These are phyloP conservation scores for Aplysina aerophoba DNA, from an alignment of 37 sponge, comb jelly and placozoan genomes.

Conservation along the genomic window DNA sequence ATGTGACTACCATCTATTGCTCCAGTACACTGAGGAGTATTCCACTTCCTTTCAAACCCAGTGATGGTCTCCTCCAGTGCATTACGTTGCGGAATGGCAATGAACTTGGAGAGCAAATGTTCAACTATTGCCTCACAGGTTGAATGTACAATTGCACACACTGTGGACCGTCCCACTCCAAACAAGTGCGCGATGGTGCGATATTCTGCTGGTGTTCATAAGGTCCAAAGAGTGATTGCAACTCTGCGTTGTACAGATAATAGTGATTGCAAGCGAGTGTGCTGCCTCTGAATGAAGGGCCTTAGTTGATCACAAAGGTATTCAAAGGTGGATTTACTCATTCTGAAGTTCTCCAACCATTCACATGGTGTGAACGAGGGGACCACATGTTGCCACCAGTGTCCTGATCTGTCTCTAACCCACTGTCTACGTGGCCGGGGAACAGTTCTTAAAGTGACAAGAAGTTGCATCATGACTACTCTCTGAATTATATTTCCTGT, in stretches of 20 bases:
- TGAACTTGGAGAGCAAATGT: neutral
- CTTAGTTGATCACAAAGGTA: slow-evolving; percentile 4
- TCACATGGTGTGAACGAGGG: neutral
- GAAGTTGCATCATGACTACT: too few species aligned
- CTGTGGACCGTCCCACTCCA: slow-evolving; percentile 5
- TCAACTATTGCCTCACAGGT: neutral
- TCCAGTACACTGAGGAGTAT: slow-evolving; percentile 11
- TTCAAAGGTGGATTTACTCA: neutral
- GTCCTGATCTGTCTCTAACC: neutral
- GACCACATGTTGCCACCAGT: slow-evolving; percentile 34
- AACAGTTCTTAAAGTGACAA: too few species aligned
- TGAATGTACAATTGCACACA: neutral
- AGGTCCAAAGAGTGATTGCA: slow-evolving; percentile 24
- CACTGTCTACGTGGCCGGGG: neutral
- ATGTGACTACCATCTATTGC: slow-evolving; percentile 30
- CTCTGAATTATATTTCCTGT: too few species aligned
- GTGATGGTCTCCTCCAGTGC: neutral
- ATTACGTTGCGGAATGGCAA: too few species aligned
- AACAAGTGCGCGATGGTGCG: slow-evolving; percentile 3
- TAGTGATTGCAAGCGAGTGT: neutral
- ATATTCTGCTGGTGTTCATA: neutral
- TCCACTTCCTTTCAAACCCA: neutral
- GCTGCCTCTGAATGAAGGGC: neutral
- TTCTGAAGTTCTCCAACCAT: slow-evolving; percentile 31
- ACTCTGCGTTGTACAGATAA: neutral